phyloP scores from a whole-genome alignment of 2,888 invertebrate genomes.

The Brachyopa scutellaris region DNA sequence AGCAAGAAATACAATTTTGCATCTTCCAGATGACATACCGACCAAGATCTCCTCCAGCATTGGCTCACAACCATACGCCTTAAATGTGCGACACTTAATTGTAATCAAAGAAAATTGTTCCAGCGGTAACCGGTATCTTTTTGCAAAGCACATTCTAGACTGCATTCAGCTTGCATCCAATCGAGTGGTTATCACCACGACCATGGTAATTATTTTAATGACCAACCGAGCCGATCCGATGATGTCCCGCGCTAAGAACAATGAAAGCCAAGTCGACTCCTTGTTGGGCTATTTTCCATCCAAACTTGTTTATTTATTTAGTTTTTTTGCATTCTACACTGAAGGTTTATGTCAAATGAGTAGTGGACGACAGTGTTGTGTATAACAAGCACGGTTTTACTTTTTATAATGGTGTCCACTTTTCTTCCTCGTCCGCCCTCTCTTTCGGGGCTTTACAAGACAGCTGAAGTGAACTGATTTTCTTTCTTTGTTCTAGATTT shows the following conservation, averaged over 20 bases:
- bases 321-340: conserved; percentile 12
- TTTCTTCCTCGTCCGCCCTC: neutral
- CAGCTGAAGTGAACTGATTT: conserved; percentile 49
- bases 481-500: conserved; percentile 72
- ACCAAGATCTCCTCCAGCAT: conserved; percentile 17
- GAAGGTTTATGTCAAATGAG: conserved; percentile 65
- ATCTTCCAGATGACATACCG: conserved; percentile 37
- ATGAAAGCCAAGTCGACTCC: conserved; percentile 34
- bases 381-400: conserved; percentile 49
- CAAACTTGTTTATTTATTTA: conserved; percentile 47
- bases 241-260: conserved; percentile 32
- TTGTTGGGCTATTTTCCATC: conserved; percentile 4
- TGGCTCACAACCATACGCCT: conserved; percentile 23
- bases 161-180: too few relatives aligned
- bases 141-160: conserved; percentile 13
- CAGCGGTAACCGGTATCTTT: conserved; percentile 29
- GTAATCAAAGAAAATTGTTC: conserved; percentile 29
- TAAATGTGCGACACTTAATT: conserved; percentile 43
- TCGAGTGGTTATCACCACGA: too few relatives aligned
- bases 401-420: conserved; percentile 55
- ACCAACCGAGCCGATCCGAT: conserved; percentile 20
- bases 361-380: conserved; percentile 17
- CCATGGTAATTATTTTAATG: conserved; percentile 64
- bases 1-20: conserved; percentile 29
- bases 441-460: neutral